phyloP scores from a whole-genome alignment of 2,888 invertebrate genomes.

The Drosophila cracens region DNA sequence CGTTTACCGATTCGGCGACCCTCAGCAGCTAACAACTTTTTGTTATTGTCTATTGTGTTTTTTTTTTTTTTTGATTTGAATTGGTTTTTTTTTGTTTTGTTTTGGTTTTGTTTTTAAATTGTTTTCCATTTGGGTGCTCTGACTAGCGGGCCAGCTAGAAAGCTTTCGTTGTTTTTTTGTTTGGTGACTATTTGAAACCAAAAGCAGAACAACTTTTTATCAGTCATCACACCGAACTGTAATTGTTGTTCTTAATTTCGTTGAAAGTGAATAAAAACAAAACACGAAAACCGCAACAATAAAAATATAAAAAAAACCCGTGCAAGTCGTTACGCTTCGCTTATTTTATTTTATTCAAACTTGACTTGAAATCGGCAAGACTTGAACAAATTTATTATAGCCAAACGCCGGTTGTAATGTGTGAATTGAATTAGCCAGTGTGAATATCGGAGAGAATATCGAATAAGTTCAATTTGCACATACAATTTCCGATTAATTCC shows the following conservation, averaged over 20 bases:
- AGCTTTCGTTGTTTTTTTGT: slow-evolving; percentile 41
- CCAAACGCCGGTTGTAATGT: slow-evolving; percentile 18
- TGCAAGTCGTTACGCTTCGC: slow-evolving; percentile 46
- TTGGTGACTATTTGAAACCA: slow-evolving; percentile 14
- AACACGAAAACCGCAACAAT: slow-evolving; percentile 9
- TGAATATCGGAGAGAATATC: neutral
- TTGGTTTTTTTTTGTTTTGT: slow-evolving; percentile 20
- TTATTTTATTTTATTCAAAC: slow-evolving; percentile 15
- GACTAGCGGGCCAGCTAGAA: slow-evolving; percentile 45
- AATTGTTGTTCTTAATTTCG: slow-evolving; percentile 23
- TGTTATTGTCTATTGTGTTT: slow-evolving; percentile 48
- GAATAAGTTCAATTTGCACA: neutral
- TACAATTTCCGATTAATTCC: slow-evolving; percentile 3
- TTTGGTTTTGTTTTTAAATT: slow-evolving; percentile 25
- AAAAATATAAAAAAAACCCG: slow-evolving; percentile 37
- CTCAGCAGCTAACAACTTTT: slow-evolving; percentile 52
- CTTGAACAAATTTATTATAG: slow-evolving; percentile 4
- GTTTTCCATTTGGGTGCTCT: slow-evolving; percentile 31
- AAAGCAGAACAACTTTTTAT: slow-evolving; percentile 42
- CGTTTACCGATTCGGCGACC: slow-evolving; percentile 42
- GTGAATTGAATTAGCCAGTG: slow-evolving; percentile 40
- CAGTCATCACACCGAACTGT: slow-evolving; percentile 45
- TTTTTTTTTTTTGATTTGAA: slow-evolving; percentile 7
- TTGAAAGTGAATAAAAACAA: neutral
- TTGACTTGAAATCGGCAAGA: slow-evolving; percentile 15